Evolutionary conservation across 1,140 invertebrate species (phyloP).

Genomic region (Hylaeus volcanicus): DNA sequence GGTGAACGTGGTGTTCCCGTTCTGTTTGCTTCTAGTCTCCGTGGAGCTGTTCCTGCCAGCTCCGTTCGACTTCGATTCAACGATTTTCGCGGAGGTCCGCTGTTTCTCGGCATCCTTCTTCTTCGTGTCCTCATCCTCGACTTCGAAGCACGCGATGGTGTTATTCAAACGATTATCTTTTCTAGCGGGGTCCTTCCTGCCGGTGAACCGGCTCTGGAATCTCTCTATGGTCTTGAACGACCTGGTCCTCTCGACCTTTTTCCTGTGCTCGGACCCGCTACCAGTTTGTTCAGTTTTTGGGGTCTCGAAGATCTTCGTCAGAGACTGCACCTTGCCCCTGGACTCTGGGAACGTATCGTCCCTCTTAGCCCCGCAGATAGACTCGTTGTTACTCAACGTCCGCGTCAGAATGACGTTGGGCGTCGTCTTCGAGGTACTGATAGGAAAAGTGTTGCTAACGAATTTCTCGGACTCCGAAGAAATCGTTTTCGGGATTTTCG

Average conservation of each 20-base stretch:
- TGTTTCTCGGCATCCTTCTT: conserved; percentile 46
- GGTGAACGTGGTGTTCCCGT: conserved; percentile 64
- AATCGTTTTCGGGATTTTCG: conserved; percentile 64
- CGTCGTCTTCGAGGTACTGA: conserved; percentile 42
- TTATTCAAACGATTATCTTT: conserved; percentile 72
- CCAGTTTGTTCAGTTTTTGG: conserved; percentile 55
- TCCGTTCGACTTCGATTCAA: conserved; percentile 27
- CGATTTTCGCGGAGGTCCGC: conserved; percentile 11
- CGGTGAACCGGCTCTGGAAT: conserved; percentile 75
- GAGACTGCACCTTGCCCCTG: conserved; percentile 76
- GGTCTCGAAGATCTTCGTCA: conserved; percentile 77
- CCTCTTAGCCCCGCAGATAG: conserved; percentile 22
- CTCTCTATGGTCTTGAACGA: conserved; percentile 79
- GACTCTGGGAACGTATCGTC: conserved; percentile 60
- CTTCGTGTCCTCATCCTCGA: conserved; percentile 54
- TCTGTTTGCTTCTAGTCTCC: conserved; percentile 51
- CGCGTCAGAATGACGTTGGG: conserved; percentile 65
- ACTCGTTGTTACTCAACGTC: conserved; percentile 72
- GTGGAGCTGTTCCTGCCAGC: conserved; percentile 32
- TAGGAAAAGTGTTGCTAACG: conserved; percentile 72
- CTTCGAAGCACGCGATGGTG: conserved; percentile 67
- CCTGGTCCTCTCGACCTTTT: conserved; percentile 76
- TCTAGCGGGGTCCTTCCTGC: conserved; percentile 67
- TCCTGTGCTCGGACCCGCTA: conserved; percentile 57
- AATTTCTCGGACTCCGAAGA: conserved; percentile 64